Percentiles rank a stretch among this genome's conserved stretches.
Conservation (phyloP, 1,140 invertebrate genomes). For the Leptestheria dahalacensis region DNA sequence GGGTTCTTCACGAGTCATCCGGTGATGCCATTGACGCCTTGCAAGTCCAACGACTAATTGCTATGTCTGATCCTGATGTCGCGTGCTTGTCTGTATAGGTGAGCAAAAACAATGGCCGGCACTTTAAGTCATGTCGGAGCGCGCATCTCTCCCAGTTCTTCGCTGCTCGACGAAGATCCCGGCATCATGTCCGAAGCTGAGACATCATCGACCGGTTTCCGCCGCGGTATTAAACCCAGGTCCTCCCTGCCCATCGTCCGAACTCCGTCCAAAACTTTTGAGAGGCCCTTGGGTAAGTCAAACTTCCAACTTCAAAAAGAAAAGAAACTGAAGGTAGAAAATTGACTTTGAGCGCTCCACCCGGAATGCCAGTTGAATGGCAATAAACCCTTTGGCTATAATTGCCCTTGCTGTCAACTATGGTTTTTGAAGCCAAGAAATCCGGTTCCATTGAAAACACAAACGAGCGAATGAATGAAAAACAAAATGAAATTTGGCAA, state of each 20-base stretch:
- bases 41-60: too few relatives aligned
- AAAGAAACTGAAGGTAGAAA: too few relatives aligned
- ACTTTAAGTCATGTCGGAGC: not conserved
- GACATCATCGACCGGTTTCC: constrained; percentile 78
- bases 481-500: not conserved
- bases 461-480: not conserved
- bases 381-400: too few relatives aligned
- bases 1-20: too few relatives aligned
- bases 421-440: too few relatives aligned
- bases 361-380: too few relatives aligned
- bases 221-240: constrained; percentile 73
- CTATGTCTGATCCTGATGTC: too few relatives aligned
- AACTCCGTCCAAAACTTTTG: constrained; percentile 84
- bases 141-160: constrained; percentile 9
- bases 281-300: constrained; percentile 63
- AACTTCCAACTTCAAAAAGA: too few relatives aligned
- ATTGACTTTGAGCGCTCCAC: too few relatives aligned
- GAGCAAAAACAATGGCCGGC: not conserved
- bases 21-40: too few relatives aligned
- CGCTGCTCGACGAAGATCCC: constrained; percentile 71
- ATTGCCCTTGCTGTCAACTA: too few relatives aligned
- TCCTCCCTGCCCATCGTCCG: constrained; percentile 83
- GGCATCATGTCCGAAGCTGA: constrained; percentile 96
- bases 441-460: not conserved
- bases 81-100: too few relatives aligned